Percentiles rank a stretch among this genome's conserved stretches.
Conservation (phyloP, 1,140 invertebrate genomes). For the Formica selysi region DNA sequence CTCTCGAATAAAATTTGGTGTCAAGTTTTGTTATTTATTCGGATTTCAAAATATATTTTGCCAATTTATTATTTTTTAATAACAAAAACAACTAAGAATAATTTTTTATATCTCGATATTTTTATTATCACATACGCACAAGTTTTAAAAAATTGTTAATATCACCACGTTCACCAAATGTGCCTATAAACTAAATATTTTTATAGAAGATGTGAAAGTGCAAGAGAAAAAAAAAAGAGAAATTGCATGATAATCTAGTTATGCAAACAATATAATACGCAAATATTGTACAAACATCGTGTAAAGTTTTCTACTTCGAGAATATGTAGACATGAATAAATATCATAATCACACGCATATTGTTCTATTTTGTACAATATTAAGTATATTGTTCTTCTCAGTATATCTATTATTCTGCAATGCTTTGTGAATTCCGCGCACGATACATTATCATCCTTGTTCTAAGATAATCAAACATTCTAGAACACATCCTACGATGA, state of each 20-base stretch:
- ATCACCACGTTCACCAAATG: neutral
- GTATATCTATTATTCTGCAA: neutral
- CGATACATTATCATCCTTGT: neutral
- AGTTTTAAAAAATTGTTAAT: neutral
- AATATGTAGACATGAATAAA: neutral
- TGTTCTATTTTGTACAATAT: constrained; percentile 25
- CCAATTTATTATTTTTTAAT: constrained; percentile 9
- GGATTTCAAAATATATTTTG: neutral
- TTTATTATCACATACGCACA: neutral
- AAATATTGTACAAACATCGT: constrained; percentile 8
- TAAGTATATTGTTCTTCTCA: constrained; percentile 19
- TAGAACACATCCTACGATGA: neutral
- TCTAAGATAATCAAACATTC: neutral
- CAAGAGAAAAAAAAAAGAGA: neutral
- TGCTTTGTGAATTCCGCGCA: neutral
- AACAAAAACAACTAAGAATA: neutral
- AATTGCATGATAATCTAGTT: neutral
- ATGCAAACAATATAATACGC: neutral
- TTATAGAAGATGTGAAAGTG: neutral
- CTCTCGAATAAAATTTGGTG: neutral
- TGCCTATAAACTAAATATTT: neutral
- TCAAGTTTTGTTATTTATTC: neutral
- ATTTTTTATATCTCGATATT: neutral
- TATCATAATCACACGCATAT: neutral
- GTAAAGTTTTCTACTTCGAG: neutral